Evolutionary conservation across 92 coral and sea anemone genomes (phyloP).

Genomic region (Umimayanthus kanabou): DNA sequence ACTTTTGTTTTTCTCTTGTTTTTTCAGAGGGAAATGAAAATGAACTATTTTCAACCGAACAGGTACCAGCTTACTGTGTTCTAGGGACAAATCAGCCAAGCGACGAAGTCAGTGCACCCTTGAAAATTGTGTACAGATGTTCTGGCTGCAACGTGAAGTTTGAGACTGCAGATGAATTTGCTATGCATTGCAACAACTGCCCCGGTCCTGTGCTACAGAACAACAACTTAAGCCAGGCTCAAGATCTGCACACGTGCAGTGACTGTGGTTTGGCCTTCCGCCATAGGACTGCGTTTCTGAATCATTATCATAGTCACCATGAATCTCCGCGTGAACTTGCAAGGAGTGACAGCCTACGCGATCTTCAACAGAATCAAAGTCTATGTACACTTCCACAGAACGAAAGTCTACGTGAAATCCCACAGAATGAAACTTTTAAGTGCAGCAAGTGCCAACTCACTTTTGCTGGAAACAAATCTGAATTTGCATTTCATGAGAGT

Average conservation of each 20-base stretch:
- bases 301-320: neutral
- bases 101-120: neutral
- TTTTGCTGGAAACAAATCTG: neutral
- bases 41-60: neutral
- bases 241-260: neutral
- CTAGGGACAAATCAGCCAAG: neutral
- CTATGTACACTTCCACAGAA: too few relatives aligned
- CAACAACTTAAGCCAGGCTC: neutral
- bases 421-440: neutral
- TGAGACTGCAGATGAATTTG: conserved; percentile 32
- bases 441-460: neutral
- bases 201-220: conserved; percentile 2
- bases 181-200: conserved; percentile 6
- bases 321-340: neutral
- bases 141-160: conserved; percentile 35
- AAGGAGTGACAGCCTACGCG: too few relatives aligned
- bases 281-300: neutral
- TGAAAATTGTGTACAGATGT: conserved; percentile 30
- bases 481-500: neutral
- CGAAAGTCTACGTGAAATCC: too few relatives aligned
- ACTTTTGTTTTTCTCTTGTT: neutral
- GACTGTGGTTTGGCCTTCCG: neutral
- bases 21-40: neutral
- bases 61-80: neutral
- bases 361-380: too few relatives aligned